Percentiles rank a stretch among this genome's conserved stretches.
Conservation (phyloP, 2,113 vertebrate genomes). For the Holacanthus passer region DNA sequence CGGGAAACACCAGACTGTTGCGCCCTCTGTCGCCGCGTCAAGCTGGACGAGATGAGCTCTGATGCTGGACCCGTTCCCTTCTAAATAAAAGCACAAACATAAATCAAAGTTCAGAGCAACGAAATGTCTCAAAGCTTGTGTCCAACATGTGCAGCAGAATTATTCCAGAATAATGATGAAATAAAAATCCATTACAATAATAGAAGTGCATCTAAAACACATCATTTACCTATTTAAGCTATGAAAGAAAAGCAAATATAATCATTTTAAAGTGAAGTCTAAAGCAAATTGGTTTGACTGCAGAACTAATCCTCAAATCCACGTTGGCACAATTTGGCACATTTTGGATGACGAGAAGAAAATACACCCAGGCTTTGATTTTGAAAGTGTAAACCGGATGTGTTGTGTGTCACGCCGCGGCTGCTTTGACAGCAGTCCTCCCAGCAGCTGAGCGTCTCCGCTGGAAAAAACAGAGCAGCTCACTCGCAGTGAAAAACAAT, state of each 20-base stretch:
- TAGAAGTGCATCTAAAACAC: background rate
- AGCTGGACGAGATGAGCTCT: background rate
- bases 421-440: background rate
- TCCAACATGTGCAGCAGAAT: too few relatives aligned
- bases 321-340: background rate
- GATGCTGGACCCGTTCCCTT: background rate
- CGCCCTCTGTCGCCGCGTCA: conserved; percentile 40
- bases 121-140: too few relatives aligned
- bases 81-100: conserved; percentile 50
- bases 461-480: conserved; percentile 33
- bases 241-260: too few relatives aligned
- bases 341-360: too few relatives aligned
- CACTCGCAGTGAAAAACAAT: conserved; percentile 66
- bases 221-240: background rate
- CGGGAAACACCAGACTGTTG: conserved; percentile 72
- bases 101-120: background rate
- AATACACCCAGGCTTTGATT: conserved; percentile 5
- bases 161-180: background rate
- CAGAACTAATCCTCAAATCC: background rate
- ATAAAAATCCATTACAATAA: too few relatives aligned
- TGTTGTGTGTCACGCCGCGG: background rate
- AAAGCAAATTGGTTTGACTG: background rate
- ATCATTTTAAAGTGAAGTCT: background rate
- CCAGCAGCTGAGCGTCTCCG: conserved; percentile 49
- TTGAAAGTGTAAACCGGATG: conserved; percentile 56